These are phyloP conservation scores for Penaeus chinensis DNA, from an alignment of 1,140 invertebrate genomes.

Conservation along the genomic window DNA sequence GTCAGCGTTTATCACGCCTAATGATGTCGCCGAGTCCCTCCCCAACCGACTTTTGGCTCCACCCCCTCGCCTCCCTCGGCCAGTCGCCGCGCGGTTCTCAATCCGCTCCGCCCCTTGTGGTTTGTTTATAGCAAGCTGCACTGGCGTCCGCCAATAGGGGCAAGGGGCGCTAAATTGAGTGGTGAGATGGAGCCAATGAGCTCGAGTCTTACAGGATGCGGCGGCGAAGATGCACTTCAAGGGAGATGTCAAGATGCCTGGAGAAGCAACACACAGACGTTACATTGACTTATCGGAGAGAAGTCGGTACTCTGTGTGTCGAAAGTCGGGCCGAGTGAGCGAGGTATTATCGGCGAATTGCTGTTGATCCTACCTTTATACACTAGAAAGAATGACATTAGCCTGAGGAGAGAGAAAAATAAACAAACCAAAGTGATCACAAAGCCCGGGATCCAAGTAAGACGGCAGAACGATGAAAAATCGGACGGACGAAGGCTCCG, in stretches of 20 bases:
- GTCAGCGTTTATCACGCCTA: constrained; percentile 63
- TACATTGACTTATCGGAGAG: constrained; percentile 53
- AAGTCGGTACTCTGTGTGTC: constrained; percentile 44
- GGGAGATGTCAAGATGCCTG: constrained; percentile 55
- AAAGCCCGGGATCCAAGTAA: background rate
- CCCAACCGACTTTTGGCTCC: constrained; percentile 7
- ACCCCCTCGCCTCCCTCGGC: background rate
- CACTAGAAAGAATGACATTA: too few relatives aligned
- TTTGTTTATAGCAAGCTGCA: constrained; percentile 46
- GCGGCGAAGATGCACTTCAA: constrained; percentile 53
- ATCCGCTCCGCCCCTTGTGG: constrained; percentile 46
- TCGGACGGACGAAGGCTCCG: constrained; percentile 32
- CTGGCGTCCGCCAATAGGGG: constrained; percentile 27
- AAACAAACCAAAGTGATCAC: too few relatives aligned
- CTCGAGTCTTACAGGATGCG: constrained; percentile 44
- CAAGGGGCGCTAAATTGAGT: constrained; percentile 55
- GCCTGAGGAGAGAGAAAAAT: too few relatives aligned
- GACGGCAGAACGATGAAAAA: constrained; percentile 39
- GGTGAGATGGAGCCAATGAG: constrained; percentile 45
- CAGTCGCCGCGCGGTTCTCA: constrained; percentile 20
- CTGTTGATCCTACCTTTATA: too few relatives aligned
- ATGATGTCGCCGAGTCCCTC: constrained; percentile 58
- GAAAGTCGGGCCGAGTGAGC: constrained; percentile 25
- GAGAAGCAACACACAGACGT: constrained; percentile 54
- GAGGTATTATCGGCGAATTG: background rate